Percentiles rank a stretch among this genome's conserved stretches.
Evolutionary conservation across 1,140 invertebrate genomes (phyloP).

Genomic region (Hormaphis cornu): DNA sequence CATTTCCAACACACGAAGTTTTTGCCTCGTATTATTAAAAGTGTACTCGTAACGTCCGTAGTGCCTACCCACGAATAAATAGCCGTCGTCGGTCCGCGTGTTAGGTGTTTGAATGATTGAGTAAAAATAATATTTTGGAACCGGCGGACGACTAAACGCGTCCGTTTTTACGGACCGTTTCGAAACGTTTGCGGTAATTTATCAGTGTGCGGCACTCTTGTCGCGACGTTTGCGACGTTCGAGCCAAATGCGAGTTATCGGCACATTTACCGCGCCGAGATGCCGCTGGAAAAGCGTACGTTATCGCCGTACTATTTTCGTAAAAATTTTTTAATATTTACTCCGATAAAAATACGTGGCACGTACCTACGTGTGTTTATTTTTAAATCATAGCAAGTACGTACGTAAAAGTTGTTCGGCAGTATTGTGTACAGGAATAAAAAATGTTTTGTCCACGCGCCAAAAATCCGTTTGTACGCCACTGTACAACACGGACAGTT

Average conservation of each 20-base stretch:
- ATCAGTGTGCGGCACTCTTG: background rate
- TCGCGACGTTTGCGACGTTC: background rate
- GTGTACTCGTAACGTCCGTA: too few relatives aligned
- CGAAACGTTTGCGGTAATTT: conserved; percentile 5
- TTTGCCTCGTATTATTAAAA: too few relatives aligned
- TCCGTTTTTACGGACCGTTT: conserved; percentile 11
- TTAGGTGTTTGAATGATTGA: too few relatives aligned
- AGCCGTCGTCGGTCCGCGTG: too few relatives aligned
- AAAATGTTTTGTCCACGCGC: too few relatives aligned
- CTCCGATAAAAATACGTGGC: background rate
- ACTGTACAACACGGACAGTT: too few relatives aligned
- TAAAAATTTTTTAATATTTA: background rate
- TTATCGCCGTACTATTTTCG: background rate
- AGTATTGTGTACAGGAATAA: too few relatives aligned
- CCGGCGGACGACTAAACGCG: background rate
- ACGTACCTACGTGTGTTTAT: too few relatives aligned
- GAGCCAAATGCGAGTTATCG: conserved; percentile 27
- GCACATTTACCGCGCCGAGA: conserved; percentile 3
- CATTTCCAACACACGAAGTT: too few relatives aligned
- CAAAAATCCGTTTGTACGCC: too few relatives aligned
- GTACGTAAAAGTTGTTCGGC: background rate
- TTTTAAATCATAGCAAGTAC: background rate
- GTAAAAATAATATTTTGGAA: too few relatives aligned
- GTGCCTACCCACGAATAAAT: too few relatives aligned
- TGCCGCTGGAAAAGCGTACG: background rate